These are phyloP conservation scores for Oreochromis tanganicae DNA, from an alignment of 2,113 vertebrate species.

Conservation along the genomic window DNA sequence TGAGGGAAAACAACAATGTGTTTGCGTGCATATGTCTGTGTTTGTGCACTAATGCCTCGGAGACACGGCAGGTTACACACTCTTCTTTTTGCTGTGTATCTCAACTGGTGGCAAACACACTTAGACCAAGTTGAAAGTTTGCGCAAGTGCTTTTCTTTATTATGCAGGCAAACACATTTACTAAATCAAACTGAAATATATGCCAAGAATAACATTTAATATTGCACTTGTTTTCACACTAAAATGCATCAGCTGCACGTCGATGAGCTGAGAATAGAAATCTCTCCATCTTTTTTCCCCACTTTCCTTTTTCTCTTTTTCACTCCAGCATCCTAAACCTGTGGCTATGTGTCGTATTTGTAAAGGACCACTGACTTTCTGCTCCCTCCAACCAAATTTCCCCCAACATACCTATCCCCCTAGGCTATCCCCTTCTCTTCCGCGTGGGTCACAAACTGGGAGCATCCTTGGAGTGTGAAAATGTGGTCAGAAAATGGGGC, in stretches of 20 bases:
- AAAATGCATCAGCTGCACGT: background rate
- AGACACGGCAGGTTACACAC: background rate
- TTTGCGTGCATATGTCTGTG: background rate
- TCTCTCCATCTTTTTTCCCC: background rate
- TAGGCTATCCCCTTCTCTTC: background rate
- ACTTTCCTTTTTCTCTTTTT: background rate
- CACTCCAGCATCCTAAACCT: background rate
- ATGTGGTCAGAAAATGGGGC: background rate
- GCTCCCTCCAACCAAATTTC: background rate
- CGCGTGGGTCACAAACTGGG: slow-evolving; percentile 29
- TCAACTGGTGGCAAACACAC: slow-evolving; percentile 38
- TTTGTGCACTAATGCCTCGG: background rate
- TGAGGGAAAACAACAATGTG: slow-evolving; percentile 18
- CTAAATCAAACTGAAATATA: slow-evolving; percentile 6
- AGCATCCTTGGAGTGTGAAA: background rate
- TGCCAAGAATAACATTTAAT: background rate
- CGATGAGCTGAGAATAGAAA: background rate
- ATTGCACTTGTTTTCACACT: background rate
- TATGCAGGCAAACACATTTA: slow-evolving; percentile 7
- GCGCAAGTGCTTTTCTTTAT: slow-evolving; percentile 7
- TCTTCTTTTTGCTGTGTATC: background rate
- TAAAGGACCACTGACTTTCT: slow-evolving; percentile 10
- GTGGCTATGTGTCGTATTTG: slow-evolving; percentile 27
- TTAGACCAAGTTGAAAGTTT: slow-evolving; percentile 4
- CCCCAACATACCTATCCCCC: background rate